Conservation (phyloP, 2,113 vertebrate species). For the Lophotis ruficrista region DNA sequence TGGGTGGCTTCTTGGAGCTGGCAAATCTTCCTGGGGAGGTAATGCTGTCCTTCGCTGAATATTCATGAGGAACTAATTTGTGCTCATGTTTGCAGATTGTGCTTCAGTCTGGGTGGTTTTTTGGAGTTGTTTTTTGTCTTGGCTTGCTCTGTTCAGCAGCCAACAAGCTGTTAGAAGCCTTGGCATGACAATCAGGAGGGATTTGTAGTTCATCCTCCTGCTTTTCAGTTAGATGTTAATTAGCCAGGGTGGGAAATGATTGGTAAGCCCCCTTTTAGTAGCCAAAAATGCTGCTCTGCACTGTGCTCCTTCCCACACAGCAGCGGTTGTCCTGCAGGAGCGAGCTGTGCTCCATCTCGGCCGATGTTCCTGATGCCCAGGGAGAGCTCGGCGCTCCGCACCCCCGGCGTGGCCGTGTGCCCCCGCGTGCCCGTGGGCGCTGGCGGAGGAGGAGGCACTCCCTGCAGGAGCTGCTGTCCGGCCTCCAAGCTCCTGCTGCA, state of each 20-base stretch:
- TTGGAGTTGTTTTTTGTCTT: not conserved
- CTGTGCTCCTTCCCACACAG: fast-evolving
- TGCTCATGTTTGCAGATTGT: constrained; percentile 5
- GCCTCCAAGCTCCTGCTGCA: not conserved
- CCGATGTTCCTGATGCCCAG: not conserved
- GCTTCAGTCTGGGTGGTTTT: not conserved
- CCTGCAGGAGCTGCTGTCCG: not conserved
- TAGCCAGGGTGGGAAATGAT: not conserved
- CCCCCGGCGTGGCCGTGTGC: fast-evolving
- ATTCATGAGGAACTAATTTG: constrained; percentile 45
- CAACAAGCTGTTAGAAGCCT: not conserved
- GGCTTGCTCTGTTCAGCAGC: constrained; percentile 7
- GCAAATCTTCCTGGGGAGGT: not conserved
- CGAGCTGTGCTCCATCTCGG: fast-evolving
- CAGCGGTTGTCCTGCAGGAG: not conserved
- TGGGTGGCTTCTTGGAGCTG: not conserved
- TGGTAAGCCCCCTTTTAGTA: not conserved
- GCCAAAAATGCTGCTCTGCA: not conserved
- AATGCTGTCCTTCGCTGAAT: not conserved
- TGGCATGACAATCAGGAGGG: not conserved
- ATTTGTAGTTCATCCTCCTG: constrained; percentile 33
- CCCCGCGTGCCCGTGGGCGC: fast-evolving
- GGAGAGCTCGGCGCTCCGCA: not conserved
- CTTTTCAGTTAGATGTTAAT: constrained; percentile 6
- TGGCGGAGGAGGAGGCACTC: not conserved